phyloP scores from a whole-genome alignment of 2,888 invertebrate species.

The Thera obeliscata region DNA sequence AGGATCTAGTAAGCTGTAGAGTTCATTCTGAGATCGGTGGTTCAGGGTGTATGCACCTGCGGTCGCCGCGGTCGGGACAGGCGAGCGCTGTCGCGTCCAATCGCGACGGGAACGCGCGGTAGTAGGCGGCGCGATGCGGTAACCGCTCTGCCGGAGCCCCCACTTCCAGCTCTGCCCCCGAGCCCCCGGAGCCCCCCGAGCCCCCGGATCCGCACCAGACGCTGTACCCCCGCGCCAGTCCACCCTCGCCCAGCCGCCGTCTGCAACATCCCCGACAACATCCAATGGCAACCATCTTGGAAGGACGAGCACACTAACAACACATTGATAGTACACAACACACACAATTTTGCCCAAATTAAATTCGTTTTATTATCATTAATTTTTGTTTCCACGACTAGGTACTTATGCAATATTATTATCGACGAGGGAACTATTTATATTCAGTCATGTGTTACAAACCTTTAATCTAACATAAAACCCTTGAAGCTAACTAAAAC shows the following conservation, averaged over 20 bases:
- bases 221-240: slow-evolving; percentile 74
- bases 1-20: slow-evolving; percentile 11
- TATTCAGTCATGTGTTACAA: too few species aligned
- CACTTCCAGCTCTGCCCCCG: slow-evolving; percentile 90
- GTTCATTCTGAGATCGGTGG: slow-evolving; percentile 3
- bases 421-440: too few species aligned
- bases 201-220: slow-evolving; percentile 64
- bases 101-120: slow-evolving; percentile 94
- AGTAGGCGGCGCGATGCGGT: slow-evolving; percentile 88
- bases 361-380: too few species aligned
- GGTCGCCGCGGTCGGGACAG: slow-evolving; percentile 69
- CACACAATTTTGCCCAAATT: background rate
- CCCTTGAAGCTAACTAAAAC: too few species aligned
- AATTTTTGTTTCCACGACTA: too few species aligned
- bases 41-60: slow-evolving; percentile 61
- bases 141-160: slow-evolving; percentile 92
- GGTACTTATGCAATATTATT: too few species aligned
- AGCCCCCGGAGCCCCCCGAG: slow-evolving; percentile 59
- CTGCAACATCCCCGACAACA: slow-evolving; percentile 54
- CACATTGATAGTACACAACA: background rate
- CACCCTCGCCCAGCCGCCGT: slow-evolving; percentile 75
- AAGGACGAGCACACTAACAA: background rate
- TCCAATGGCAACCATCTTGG: slow-evolving; percentile 2
- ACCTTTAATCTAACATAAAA: too few species aligned
- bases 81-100: slow-evolving; percentile 86